These are phyloP conservation scores for Gulo gulo DNA, from an alignment of 2,113 vertebrate species.

Conservation along the genomic window DNA sequence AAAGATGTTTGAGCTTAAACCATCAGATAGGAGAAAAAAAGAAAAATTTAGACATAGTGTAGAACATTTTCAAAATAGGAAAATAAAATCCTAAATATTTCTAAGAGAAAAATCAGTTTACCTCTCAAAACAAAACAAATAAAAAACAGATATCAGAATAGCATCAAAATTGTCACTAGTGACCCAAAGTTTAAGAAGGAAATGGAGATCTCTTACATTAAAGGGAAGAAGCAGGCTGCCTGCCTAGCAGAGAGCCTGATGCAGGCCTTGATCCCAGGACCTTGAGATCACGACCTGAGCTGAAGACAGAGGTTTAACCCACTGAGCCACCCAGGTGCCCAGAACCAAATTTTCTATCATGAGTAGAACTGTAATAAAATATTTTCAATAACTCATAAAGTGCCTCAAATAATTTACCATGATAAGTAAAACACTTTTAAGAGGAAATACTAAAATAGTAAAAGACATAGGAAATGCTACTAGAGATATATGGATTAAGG, in stretches of 20 bases:
- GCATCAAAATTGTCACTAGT: background rate
- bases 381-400: background rate
- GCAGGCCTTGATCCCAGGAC: too few relatives aligned
- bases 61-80: background rate
- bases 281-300: too few relatives aligned
- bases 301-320: too few relatives aligned
- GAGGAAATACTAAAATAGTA: background rate
- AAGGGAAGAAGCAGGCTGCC: background rate
- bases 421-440: background rate
- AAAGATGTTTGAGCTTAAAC: background rate
- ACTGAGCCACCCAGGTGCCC: too few relatives aligned
- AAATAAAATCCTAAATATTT: background rate
- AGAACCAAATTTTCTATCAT: background rate
- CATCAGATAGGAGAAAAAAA: background rate
- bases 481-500: background rate
- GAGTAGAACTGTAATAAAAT: background rate
- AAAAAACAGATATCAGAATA: background rate
- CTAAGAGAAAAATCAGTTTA: background rate
- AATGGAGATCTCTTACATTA: background rate
- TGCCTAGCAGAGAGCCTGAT: too few relatives aligned
- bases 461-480: background rate
- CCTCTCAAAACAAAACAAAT: background rate
- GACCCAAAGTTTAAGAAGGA: background rate
- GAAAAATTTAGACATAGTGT: background rate
- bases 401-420: background rate